A percentile compares a stretch with the other conserved stretches of the same genome.
phyloP scores from a whole-genome alignment of 2,888 invertebrate genomes.

The Lycaena phlaeas region DNA sequence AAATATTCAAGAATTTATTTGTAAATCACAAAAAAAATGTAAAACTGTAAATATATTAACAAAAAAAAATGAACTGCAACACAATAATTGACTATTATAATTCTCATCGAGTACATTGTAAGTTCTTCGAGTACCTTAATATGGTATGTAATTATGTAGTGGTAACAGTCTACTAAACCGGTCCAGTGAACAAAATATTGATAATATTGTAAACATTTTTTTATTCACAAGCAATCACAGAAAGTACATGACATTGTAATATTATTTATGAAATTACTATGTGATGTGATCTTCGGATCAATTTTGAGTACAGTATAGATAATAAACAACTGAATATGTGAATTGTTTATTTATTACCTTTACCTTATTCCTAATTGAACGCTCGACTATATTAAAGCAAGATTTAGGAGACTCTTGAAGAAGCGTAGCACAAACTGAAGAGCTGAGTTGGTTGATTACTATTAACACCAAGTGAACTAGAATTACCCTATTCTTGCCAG shows the following conservation, averaged over 20 bases:
- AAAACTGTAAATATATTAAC: slow-evolving; percentile 73
- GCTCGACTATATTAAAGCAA: too few species aligned
- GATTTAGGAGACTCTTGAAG: too few species aligned
- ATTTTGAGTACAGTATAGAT: slow-evolving; percentile 84
- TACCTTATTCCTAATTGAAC: slow-evolving; percentile 5
- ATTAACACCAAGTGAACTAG: too few species aligned
- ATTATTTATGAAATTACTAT: slow-evolving; percentile 78
- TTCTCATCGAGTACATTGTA: slow-evolving; percentile 68
- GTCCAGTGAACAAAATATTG: slow-evolving; percentile 73
- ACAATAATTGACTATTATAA: slow-evolving; percentile 65
- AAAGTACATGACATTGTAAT: slow-evolving; percentile 75
- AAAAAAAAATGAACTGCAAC: slow-evolving; percentile 69
- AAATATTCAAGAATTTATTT: slow-evolving; percentile 74
- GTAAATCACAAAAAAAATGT: slow-evolving; percentile 74
- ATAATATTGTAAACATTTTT: slow-evolving; percentile 72
- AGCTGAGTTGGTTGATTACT: too few species aligned
- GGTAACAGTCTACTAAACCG: slow-evolving; percentile 66
- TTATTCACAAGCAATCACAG: slow-evolving; percentile 70
- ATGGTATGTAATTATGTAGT: slow-evolving; percentile 63
- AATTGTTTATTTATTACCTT: slow-evolving; percentile 42
- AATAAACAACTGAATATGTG: slow-evolving; percentile 82
- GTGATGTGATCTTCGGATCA: slow-evolving; percentile 82
- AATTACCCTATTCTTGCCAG: too few species aligned
- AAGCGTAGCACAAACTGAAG: too few species aligned
- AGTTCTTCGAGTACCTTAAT: slow-evolving; percentile 65